Evolutionary conservation across 2,888 invertebrate species (phyloP).

Genomic region (Papilio gigon): DNA sequence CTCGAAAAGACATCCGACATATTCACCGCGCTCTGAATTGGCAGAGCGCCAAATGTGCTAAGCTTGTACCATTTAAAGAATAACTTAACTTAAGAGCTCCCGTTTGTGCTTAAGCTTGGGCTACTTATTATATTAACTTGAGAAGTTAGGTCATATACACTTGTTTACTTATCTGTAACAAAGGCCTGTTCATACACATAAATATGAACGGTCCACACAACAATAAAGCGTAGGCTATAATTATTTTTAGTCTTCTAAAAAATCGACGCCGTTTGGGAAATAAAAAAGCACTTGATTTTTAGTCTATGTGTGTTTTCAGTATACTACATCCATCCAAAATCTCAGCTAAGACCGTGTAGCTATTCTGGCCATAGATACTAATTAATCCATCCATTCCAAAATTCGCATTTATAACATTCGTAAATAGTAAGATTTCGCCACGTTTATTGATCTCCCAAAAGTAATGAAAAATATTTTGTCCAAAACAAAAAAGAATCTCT

Average conservation of each 20-base stretch:
- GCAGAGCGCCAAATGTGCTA: constrained; percentile 18
- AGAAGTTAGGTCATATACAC: constrained; percentile 12
- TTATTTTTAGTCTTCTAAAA: neutral
- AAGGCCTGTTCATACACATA: neutral
- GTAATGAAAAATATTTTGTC: no score
- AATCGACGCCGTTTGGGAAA: no score
- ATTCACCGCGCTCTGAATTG: constrained; percentile 9
- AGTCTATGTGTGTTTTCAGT: no score
- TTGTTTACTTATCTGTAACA: constrained; percentile 1
- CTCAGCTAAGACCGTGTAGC: no score
- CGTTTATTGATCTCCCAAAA: no score
- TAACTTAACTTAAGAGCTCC: constrained; percentile 21
- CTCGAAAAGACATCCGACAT: constrained; percentile 14
- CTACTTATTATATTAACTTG: constrained; percentile 11
- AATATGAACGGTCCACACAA: neutral
- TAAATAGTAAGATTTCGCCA: no score
- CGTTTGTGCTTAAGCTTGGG: neutral
- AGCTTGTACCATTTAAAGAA: constrained; percentile 21
- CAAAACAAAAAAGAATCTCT: no score
- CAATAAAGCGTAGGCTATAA: neutral
- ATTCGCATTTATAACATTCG: no score
- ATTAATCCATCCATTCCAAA: no score
- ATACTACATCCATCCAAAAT: no score
- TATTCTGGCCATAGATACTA: no score
- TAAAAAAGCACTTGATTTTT: no score